Evolutionary conservation across 2,113 vertebrate species (phyloP).

Genomic region (Semicossyphus pulcher): DNA sequence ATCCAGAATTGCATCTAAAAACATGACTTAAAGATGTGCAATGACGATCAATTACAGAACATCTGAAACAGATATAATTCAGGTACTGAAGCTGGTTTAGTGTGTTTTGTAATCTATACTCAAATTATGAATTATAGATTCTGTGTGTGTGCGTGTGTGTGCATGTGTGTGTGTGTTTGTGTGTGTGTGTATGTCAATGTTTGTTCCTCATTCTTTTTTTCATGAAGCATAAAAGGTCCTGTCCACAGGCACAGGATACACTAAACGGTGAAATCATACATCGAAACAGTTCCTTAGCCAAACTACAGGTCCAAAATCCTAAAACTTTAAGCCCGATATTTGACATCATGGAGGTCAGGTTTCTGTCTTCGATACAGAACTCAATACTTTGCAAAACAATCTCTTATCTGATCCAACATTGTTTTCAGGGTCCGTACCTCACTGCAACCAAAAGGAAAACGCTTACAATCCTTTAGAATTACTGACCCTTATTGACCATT

Average conservation of each 20-base stretch:
- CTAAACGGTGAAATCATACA: too few species aligned
- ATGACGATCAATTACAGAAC: too few species aligned
- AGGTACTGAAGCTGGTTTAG: not conserved
- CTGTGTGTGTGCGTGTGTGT: too few species aligned
- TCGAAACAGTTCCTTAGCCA: not conserved
- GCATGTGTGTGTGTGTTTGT: too few species aligned
- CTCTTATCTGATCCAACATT: slow-evolving; percentile 58
- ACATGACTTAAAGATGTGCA: not conserved
- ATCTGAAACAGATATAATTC: not conserved
- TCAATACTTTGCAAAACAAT: slow-evolving; percentile 70
- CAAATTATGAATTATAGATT: too few species aligned
- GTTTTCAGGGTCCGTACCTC: too few species aligned
- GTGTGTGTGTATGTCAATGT: too few species aligned
- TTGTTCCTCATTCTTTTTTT: too few species aligned
- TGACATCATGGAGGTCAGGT: slow-evolving; percentile 62
- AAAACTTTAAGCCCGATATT: slow-evolving; percentile 26
- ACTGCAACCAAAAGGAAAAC: too few species aligned
- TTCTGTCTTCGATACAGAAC: slow-evolving; percentile 43
- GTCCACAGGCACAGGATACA: too few species aligned
- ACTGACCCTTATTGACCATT: slow-evolving; percentile 68
- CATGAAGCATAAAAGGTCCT: too few species aligned
- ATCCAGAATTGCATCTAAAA: not conserved
- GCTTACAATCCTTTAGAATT: slow-evolving; percentile 59
- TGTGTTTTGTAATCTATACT: too few species aligned
- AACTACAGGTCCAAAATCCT: not conserved